Percentiles rank a stretch among this genome's conserved stretches.
These are phyloP conservation scores for Falco peregrinus DNA, from an alignment of 2,797 vertebrate species.

Conservation along the genomic window DNA sequence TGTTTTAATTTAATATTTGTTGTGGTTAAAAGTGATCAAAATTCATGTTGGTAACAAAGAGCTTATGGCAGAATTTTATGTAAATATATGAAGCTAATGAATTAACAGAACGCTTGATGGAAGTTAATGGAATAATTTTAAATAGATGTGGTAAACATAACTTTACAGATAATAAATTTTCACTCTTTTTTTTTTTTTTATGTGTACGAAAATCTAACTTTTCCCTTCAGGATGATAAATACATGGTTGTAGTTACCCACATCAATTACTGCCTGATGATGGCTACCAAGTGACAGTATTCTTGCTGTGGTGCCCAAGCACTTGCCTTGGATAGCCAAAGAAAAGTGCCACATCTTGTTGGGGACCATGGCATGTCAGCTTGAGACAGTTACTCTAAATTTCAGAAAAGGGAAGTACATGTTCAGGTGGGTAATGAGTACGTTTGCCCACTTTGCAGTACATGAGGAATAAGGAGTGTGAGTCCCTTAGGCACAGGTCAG, in stretches of 20 bases:
- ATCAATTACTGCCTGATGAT: background rate
- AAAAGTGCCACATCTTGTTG: background rate
- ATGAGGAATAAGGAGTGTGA: accelerated
- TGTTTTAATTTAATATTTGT: background rate
- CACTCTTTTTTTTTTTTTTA: background rate
- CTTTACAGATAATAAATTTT: background rate
- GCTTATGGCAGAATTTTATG: background rate
- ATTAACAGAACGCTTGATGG: background rate
- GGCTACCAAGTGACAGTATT: background rate
- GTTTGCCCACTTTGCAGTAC: accelerated
- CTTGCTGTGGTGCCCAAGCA: background rate
- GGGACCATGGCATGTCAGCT: background rate
- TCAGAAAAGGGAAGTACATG: background rate
- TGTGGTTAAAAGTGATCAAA: background rate
- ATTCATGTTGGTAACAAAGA: background rate
- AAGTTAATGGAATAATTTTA: background rate
- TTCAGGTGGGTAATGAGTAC: background rate
- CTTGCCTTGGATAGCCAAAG: background rate
- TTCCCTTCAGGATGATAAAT: background rate
- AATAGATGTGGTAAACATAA: background rate
- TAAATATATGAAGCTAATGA: background rate
- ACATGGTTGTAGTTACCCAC: background rate
- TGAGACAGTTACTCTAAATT: background rate
- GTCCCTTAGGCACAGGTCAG: background rate
- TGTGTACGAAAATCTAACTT: background rate